Percentiles rank a stretch among this genome's conserved stretches.
These are phyloP conservation scores for Coccyzus lansbergi DNA, from an alignment of 2,797 vertebrate genomes.

Conservation along the genomic window DNA sequence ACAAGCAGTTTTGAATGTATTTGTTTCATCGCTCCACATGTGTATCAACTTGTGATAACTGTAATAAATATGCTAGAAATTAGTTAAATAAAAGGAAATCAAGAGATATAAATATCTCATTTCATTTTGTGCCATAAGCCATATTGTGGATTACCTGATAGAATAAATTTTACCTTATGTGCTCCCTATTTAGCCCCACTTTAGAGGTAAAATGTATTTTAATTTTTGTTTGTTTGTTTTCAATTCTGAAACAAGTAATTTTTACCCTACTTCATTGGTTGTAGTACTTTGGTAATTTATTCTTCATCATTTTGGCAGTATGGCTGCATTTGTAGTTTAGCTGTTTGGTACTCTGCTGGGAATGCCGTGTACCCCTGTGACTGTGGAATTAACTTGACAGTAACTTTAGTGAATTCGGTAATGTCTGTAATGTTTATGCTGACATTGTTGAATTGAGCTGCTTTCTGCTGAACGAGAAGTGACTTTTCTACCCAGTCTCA, in stretches of 20 bases:
- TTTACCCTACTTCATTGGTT: neutral
- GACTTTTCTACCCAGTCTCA: neutral
- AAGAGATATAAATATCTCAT: neutral
- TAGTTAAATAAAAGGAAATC: neutral
- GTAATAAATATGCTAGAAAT: neutral
- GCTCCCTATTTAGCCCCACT: neutral
- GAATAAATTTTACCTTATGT: neutral
- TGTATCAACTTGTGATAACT: neutral
- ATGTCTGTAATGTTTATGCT: neutral
- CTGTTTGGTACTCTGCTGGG: neutral
- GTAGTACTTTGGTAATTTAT: neutral
- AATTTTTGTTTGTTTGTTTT: neutral
- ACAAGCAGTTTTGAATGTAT: neutral
- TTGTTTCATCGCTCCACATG: neutral
- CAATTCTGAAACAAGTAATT: neutral
- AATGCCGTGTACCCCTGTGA: neutral
- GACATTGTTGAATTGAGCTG: neutral
- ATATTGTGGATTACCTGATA: neutral
- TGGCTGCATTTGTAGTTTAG: neutral
- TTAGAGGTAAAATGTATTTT: neutral
- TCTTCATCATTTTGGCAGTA: neutral
- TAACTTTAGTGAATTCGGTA: neutral
- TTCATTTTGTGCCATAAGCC: neutral
- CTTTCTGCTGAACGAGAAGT: neutral
- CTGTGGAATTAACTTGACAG: neutral